Conservation (phyloP, 2,113 vertebrate genomes). For the Mohoua ochrocephala region DNA sequence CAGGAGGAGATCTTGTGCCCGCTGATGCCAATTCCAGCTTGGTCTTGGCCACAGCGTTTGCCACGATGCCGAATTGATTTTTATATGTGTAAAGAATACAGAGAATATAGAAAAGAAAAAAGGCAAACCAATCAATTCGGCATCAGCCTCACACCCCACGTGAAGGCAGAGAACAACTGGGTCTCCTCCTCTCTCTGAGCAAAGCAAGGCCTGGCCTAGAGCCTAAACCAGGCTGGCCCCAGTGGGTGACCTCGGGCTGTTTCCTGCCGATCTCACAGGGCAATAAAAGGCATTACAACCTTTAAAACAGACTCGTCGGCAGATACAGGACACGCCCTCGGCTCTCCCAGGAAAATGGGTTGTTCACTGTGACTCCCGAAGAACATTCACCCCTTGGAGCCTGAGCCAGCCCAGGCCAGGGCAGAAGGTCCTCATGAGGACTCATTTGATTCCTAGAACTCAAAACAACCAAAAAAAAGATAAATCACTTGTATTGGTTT, state of each 20-base stretch:
- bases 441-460: background rate
- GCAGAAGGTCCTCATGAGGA: background rate
- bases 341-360: background rate
- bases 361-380: background rate
- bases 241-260: background rate
- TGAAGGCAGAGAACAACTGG: background rate
- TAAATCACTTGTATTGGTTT: background rate
- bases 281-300: background rate
- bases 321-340: background rate
- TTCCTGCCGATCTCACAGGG: background rate
- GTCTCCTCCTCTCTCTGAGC: background rate
- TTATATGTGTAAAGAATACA: background rate
- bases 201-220: background rate
- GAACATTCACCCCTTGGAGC: background rate
- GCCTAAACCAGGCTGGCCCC: rapidly evolving
- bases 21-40: background rate
- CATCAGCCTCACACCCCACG: rapidly evolving
- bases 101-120: background rate
- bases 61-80: background rate
- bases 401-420: rapidly evolving
- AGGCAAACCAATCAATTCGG: background rate
- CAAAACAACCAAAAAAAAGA: background rate
- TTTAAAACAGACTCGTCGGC: background rate
- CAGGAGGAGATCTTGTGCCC: background rate
- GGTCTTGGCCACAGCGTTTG: rapidly evolving